phyloP scores from a whole-genome alignment of 2,113 vertebrate genomes.

The Cyanoliseus patagonus region DNA sequence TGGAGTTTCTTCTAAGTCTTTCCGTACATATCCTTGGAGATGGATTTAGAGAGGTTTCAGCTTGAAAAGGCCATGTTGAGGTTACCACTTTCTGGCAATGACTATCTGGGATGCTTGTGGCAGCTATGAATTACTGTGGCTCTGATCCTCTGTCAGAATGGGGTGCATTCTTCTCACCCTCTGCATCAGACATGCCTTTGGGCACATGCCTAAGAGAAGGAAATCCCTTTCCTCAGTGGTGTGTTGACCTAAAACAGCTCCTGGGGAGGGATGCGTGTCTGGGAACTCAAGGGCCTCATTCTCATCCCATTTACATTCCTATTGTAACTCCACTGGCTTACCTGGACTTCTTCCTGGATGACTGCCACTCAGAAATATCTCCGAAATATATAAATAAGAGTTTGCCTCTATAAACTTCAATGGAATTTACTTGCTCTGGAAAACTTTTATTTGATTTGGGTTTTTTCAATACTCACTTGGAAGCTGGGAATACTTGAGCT shows the following conservation, averaged over 20 bases:
- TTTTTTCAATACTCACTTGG: neutral
- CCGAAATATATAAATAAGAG: neutral
- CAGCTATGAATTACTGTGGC: neutral
- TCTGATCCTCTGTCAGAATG: neutral
- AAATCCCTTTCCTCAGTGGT: neutral
- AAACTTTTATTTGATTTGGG: conserved; percentile 7
- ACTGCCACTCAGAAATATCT: neutral
- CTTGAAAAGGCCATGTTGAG: neutral
- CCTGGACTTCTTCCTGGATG: neutral
- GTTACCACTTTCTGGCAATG: neutral
- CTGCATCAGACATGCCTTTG: neutral
- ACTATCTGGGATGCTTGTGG: neutral
- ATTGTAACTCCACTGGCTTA: neutral
- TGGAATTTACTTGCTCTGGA: neutral
- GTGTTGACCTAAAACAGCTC: neutral
- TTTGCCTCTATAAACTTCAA: neutral
- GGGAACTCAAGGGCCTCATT: neutral
- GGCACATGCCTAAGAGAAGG: neutral
- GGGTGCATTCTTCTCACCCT: fast-evolving
- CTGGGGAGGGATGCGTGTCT: neutral
- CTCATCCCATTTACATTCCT: neutral
- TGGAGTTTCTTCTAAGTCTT: neutral
- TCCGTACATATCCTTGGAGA: neutral
- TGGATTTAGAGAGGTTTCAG: neutral
- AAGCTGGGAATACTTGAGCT: neutral